Base-by-base conservation (phyloP, 2,113 vertebrate species). In the Nestor notabilis region DNA sequence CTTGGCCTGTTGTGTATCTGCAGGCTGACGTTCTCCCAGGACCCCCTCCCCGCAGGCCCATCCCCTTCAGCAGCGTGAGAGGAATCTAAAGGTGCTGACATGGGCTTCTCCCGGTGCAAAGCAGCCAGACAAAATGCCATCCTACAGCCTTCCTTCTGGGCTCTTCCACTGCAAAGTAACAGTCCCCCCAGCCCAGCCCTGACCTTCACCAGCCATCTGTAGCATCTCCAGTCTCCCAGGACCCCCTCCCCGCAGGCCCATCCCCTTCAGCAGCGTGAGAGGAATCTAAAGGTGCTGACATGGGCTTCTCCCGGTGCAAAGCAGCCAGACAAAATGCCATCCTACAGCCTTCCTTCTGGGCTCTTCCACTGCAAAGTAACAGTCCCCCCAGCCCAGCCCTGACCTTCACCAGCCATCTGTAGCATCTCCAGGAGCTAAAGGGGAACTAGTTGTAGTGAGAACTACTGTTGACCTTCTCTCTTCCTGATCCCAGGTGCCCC, bases 381-480 rank as follows among this genome's bases (percentile, higher is more conserved):
- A 21, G 17, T 37, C 8, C 24, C 10, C 27, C 20, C 41, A 35
- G 39, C 31, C 21, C 78, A 60, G 25, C 60, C 53, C 56, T 31
- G 70, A 41, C 37, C 28, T 83, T 69, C 25, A 13, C 15, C 16
- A 33, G n/a, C 18, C 76, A 13, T 41, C 46, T 55, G 56, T 24
- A 35, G 24, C 60, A 83, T 7, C 46, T 37, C 53, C 75, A 69
- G 66, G 24, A 85, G 44, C 39, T 33, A 9, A 63, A 52, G 33
- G 0, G 7, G 12, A 5, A 16, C 49, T 23, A 9, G 4, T 33
- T 0, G 0, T 41, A 52, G 21, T 17, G 11, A 60, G 24, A 83
- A 25, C 10, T 21, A 4, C 10, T 49, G 4, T 3, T 17, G 66
- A 5, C 5, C 19, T 61, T 56, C 8, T 1, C 13, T 81, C 4